phyloP scores from a whole-genome alignment of 2,113 vertebrate species.

The Plotosus lineatus region DNA sequence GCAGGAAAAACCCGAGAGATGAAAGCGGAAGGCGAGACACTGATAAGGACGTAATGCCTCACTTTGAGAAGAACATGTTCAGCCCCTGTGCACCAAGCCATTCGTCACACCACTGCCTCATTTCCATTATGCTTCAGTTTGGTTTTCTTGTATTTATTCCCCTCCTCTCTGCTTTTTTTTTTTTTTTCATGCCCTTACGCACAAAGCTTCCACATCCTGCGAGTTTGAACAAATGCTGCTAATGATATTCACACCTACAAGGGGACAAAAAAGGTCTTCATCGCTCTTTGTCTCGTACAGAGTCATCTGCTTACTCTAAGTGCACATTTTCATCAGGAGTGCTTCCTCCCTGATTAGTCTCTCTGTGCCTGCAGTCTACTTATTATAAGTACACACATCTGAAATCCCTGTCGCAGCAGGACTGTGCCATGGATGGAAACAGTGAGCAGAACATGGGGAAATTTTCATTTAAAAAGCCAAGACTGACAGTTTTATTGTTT shows the following conservation, averaged over 20 bases:
- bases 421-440: not conserved
- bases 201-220: slow-evolving; percentile 55
- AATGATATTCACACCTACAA: slow-evolving; percentile 70
- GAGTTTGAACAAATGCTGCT: slow-evolving; percentile 49
- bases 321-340: slow-evolving; percentile 47
- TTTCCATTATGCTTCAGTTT: slow-evolving; percentile 64
- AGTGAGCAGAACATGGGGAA: not conserved
- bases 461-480: not conserved
- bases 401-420: not conserved
- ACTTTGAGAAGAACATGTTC: slow-evolving; percentile 59
- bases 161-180: slow-evolving; percentile 9
- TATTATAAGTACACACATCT: not conserved
- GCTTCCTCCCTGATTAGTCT: slow-evolving; percentile 51
- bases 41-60: slow-evolving; percentile 68
- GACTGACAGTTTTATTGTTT: not conserved
- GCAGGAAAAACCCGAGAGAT: slow-evolving; percentile 43
- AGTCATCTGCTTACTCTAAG: slow-evolving; percentile 36
- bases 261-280: slow-evolving; percentile 59
- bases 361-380: slow-evolving; percentile 36
- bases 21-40: slow-evolving; percentile 59
- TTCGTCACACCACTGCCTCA: slow-evolving; percentile 66
- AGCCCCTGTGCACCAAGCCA: slow-evolving; percentile 61
- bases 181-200: slow-evolving; percentile 34
- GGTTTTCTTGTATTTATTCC: slow-evolving; percentile 12
- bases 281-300: slow-evolving; percentile 56